These are phyloP conservation scores for Loripinus fragilis DNA, from an alignment of 2,888 invertebrate genomes.

Conservation along the genomic window DNA sequence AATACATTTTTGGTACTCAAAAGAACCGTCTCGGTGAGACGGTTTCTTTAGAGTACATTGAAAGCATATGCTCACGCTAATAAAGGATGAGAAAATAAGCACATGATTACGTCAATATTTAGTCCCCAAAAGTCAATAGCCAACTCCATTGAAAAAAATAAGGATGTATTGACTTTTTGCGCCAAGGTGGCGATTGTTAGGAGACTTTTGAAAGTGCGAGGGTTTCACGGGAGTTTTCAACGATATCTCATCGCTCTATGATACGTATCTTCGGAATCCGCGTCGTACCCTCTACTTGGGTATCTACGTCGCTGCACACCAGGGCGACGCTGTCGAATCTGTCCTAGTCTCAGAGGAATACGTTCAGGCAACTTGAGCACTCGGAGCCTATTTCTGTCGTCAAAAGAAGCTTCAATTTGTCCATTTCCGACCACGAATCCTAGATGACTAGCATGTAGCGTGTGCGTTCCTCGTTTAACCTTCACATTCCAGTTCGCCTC, in stretches of 20 bases:
- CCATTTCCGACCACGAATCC: conserved; percentile 72
- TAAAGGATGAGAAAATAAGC: too few species aligned
- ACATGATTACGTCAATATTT: too few species aligned
- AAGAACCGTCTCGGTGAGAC: too few species aligned
- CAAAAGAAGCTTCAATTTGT: conserved; percentile 73
- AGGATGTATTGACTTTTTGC: too few species aligned
- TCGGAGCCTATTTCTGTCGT: conserved; percentile 65
- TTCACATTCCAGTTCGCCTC: conserved; percentile 78
- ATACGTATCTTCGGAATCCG: neutral
- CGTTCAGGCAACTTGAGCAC: conserved; percentile 66
- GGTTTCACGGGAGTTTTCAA: too few species aligned
- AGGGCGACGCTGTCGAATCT: conserved; percentile 36
- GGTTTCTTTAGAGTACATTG: too few species aligned
- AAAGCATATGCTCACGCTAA: too few species aligned
- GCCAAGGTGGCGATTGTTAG: too few species aligned
- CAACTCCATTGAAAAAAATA: too few species aligned
- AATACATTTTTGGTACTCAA: too few species aligned
- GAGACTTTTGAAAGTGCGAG: too few species aligned
- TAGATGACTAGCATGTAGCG: conserved; percentile 69
- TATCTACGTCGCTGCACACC: conserved; percentile 30
- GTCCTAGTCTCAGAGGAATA: conserved; percentile 55
- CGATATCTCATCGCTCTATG: neutral
- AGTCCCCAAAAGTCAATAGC: too few species aligned
- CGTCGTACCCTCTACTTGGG: neutral
- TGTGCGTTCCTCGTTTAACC: conserved; percentile 74